These are phyloP conservation scores for Peromyscus nudipes DNA, from an alignment of 2,797 vertebrate genomes.

Conservation along the genomic window DNA sequence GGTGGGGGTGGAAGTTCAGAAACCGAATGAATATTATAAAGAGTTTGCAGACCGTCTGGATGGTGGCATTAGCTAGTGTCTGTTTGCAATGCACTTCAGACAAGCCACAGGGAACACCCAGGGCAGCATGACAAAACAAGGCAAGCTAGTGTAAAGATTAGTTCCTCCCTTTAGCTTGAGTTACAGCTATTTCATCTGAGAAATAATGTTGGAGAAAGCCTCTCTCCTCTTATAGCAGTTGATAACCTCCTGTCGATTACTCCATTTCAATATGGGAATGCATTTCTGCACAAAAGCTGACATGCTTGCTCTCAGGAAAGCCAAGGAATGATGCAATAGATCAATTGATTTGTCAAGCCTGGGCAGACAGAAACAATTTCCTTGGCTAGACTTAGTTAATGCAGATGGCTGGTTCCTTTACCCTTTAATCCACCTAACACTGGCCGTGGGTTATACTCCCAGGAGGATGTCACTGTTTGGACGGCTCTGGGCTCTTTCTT, in stretches of 20 bases:
- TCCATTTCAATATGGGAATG: neutral
- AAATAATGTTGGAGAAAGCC: neutral
- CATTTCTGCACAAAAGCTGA: constrained; percentile 62
- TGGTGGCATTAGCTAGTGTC: neutral
- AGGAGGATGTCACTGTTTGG: neutral
- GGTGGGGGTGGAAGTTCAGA: neutral
- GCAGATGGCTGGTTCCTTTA: constrained; percentile 55
- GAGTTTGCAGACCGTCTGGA: neutral
- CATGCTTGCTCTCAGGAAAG: constrained; percentile 50
- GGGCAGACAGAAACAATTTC: constrained; percentile 78
- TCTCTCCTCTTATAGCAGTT: constrained; percentile 36
- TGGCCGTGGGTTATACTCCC: neutral
- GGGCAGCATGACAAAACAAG: neutral
- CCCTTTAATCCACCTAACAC: constrained; percentile 73
- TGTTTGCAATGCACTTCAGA: neutral
- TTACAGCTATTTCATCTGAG: neutral
- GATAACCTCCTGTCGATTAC: constrained; percentile 62
- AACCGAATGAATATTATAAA: neutral
- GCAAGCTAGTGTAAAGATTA: neutral
- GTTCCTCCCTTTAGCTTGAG: neutral
- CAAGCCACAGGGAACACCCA: neutral
- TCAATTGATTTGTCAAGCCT: constrained; percentile 77
- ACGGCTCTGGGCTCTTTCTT: constrained; percentile 24
- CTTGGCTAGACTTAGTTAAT: constrained; percentile 76
- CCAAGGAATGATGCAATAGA: neutral